Evolutionary conservation across 2,113 vertebrate genomes (phyloP).

Genomic region (Catagonus wagneri): DNA sequence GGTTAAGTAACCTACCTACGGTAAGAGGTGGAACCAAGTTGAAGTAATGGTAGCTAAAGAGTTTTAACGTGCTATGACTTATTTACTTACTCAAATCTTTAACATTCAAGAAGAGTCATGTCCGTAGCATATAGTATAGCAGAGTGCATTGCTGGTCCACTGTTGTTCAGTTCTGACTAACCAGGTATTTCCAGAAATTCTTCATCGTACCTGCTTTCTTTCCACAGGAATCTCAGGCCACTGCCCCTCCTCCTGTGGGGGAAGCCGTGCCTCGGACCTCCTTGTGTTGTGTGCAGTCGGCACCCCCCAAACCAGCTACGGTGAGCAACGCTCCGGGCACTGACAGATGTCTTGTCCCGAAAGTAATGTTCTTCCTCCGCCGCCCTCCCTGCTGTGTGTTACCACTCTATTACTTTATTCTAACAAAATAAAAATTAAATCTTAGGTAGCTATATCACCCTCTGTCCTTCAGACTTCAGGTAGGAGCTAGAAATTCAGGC

Average conservation of each 20-base stretch:
- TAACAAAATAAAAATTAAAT: not conserved
- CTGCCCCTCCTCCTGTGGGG: not conserved
- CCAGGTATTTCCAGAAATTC: not conserved
- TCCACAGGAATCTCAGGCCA: constrained; percentile 40
- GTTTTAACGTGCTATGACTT: not conserved
- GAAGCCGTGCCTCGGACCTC: constrained; percentile 72
- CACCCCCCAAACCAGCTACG: constrained; percentile 54
- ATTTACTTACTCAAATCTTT: not conserved
- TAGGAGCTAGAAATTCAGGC: not conserved
- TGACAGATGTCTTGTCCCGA: not conserved
- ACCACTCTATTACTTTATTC: not conserved
- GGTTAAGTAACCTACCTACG: not conserved
- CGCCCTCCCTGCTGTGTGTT: not conserved
- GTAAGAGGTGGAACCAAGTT: not conserved
- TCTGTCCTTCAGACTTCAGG: not conserved
- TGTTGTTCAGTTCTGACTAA: not conserved
- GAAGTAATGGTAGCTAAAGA: not conserved
- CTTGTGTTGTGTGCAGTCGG: constrained; percentile 79
- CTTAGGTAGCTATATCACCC: not conserved
- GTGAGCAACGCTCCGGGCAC: constrained; percentile 76
- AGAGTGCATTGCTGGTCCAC: not conserved
- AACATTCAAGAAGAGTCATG: not conserved
- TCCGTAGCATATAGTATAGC: not conserved
- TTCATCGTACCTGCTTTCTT: not conserved
- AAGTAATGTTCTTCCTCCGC: not conserved